Evolutionary conservation across 2,113 vertebrate genomes (phyloP).

Genomic region (Tenebrosternarchus preto): DNA sequence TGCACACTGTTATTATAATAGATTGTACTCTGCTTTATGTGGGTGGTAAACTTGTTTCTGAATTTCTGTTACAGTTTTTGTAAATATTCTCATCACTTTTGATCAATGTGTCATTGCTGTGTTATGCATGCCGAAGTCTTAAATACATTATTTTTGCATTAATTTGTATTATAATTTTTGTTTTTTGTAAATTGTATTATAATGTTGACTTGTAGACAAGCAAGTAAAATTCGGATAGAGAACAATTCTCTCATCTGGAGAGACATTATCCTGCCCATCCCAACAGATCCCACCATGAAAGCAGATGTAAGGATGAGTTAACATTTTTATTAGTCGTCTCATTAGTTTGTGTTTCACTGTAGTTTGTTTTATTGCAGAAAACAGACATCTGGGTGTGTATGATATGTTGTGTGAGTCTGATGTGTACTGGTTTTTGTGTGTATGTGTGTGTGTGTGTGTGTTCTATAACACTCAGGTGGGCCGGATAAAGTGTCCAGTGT

Average conservation of each 20-base stretch:
- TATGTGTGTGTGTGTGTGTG: neutral
- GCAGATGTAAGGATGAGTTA: slow-evolving; percentile 60
- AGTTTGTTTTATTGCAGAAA: no score
- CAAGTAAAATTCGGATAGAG: slow-evolving; percentile 31
- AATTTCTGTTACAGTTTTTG: no score
- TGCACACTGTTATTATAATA: no score
- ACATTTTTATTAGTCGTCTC: neutral
- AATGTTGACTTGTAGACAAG: slow-evolving; percentile 43
- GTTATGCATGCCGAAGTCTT: no score
- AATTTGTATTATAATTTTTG: neutral
- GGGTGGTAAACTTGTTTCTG: no score
- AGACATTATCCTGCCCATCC: slow-evolving; percentile 41
- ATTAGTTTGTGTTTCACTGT: neutral
- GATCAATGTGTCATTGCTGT: no score
- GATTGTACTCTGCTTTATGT: no score
- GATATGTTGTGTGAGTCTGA: no score
- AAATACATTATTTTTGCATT: no score
- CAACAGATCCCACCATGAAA: slow-evolving; percentile 32
- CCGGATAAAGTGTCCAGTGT: slow-evolving; percentile 68
- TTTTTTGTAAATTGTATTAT: neutral
- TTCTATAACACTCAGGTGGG: slow-evolving; percentile 60
- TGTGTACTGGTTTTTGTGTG: no score
- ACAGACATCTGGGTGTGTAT: no score
- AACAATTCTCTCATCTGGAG: slow-evolving; percentile 58
- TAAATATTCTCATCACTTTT: no score